Evolutionary conservation across 2,888 invertebrate species (phyloP), one percentile per base, ranked within the genome.

Genomic region (Cryptocephalus moraei): DNA sequence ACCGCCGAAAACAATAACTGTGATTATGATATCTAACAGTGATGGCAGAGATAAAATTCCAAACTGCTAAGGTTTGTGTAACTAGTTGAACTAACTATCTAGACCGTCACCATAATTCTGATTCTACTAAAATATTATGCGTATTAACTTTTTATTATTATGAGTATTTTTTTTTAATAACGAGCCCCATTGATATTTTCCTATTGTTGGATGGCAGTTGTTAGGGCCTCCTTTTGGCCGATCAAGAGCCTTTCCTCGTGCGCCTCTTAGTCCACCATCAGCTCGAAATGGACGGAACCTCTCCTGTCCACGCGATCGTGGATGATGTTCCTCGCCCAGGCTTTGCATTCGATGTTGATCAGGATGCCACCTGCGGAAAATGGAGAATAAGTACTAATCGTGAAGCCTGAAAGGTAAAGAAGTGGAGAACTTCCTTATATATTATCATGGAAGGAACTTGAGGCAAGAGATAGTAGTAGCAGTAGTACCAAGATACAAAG

Each of bases 201-300:
- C 44, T 40, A 38, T 57, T 59, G 61, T 60, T 65, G 73, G 76
- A 61, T 65, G 73, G 76, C 77, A 65, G 67, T 66, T 65, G 64
- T 58, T 60, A 56, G 58, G 56, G 60, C 62, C 60, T 53, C 56
- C 53, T 49, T 51, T 65, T 61, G 62, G 69, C 69, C 43, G 41
- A n/a, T 40, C n/a, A 32, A 9, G 36, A 12, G 68, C 69, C 48
- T 47, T 40, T 38, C 47, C 39, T 47, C 44, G 49, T 33, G 46
- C 12, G 44, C 42, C 41, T 36, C 59, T 81, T 84, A 86, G 75
- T 93, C 93, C 70, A 93, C 82, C 84, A 93, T 85, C 72, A 93
- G 78, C 76, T 93, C 93, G 77, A 94, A 92, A 76, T 93, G 92
- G 64, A 93, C 91, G 62, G 89, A 88, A 64, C 93, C 94, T 69